Conservation (phyloP, 1,140 invertebrate species). For the Conus ventricosus region DNA sequence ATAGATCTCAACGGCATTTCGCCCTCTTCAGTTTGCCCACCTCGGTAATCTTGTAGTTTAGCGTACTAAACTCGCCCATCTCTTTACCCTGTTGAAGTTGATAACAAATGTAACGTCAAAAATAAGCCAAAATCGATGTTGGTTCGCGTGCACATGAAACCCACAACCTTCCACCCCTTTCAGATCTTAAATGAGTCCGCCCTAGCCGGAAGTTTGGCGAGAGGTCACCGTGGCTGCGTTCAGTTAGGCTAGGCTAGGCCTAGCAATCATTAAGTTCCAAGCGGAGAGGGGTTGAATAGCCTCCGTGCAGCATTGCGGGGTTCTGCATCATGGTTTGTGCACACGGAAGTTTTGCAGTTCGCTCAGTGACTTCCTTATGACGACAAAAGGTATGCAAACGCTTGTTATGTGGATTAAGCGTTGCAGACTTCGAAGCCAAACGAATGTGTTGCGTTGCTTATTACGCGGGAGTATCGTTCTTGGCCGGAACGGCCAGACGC, state of each 20-base stretch:
- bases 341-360: background rate
- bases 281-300: background rate
- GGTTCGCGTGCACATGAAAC: no score
- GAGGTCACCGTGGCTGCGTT: constrained; percentile 42
- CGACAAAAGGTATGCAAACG: background rate
- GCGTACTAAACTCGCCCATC: no score
- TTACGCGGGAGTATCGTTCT: background rate
- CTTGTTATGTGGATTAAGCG: background rate
- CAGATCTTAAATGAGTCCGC: constrained; percentile 25
- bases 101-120: no score
- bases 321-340: background rate
- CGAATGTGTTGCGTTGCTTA: background rate
- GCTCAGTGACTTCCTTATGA: background rate
- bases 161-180: background rate
- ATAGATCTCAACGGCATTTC: no score
- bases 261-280: constrained; percentile 13
- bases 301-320: background rate
- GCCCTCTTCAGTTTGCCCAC: no score
- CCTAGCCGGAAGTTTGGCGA: constrained; percentile 44
- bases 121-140: no score
- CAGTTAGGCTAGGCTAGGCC: background rate
- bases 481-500: constrained; percentile 18
- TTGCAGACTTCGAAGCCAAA: no score
- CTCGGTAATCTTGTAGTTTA: no score
- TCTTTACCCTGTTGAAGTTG: no score